phyloP scores from a whole-genome alignment of 2,113 vertebrate genomes.

The Rhynchomys soricoides region DNA sequence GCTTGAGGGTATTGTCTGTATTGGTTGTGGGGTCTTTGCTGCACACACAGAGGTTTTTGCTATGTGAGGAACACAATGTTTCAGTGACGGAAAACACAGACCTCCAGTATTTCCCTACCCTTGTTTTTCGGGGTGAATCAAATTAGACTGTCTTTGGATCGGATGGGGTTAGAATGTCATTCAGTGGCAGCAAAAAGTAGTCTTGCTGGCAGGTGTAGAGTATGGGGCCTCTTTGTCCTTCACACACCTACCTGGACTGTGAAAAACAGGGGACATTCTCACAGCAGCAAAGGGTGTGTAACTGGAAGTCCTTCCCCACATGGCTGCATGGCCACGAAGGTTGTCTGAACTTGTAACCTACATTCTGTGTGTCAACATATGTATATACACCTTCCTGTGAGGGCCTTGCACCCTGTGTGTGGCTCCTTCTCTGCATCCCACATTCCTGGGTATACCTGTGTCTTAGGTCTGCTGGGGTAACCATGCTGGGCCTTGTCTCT shows the following conservation, averaged over 20 bases:
- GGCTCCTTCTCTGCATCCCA: neutral
- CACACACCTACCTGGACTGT: neutral
- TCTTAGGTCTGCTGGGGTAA: neutral
- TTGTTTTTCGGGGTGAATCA: neutral
- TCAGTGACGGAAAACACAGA: neutral
- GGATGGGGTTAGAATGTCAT: neutral
- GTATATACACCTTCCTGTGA: neutral
- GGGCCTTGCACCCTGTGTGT: rapidly evolving
- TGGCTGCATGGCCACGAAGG: neutral
- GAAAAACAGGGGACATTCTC: neutral
- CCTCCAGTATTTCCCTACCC: neutral
- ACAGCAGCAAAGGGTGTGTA: neutral
- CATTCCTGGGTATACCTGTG: neutral
- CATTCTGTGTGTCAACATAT: neutral
- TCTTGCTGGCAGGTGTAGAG: neutral
- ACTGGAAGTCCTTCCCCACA: neutral
- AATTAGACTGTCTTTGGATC: neutral
- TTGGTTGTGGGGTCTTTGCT: neutral
- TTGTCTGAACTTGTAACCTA: neutral
- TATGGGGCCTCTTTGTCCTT: neutral
- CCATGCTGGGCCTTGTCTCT: neutral
- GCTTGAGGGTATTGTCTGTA: too few relatives aligned
- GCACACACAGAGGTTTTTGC: neutral
- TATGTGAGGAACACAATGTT: neutral
- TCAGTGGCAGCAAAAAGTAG: neutral